Conservation (phyloP, 2,113 vertebrate genomes). For the Scatophagus argus region DNA sequence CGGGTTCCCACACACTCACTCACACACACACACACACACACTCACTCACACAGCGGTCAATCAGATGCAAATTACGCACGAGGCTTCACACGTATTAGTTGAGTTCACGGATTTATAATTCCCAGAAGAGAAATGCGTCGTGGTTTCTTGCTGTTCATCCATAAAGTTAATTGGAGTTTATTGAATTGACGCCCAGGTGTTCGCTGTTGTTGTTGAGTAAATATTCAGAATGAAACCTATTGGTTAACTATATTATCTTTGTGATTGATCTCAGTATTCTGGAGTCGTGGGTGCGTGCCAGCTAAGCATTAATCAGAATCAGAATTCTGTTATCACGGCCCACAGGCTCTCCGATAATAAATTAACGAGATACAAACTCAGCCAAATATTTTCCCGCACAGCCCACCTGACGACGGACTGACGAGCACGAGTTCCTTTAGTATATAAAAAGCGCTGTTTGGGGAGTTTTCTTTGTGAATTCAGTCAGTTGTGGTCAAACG, state of each 20-base stretch:
- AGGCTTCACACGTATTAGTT: background rate
- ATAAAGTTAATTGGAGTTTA: background rate
- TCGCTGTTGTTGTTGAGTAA: background rate
- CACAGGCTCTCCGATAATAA: background rate
- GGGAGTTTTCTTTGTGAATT: background rate
- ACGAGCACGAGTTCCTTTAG: background rate
- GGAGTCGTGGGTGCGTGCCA: background rate
- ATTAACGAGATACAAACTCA: background rate
- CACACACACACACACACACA: background rate
- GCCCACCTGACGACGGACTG: background rate
- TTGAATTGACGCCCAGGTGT: background rate
- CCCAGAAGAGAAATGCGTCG: background rate
- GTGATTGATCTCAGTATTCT: background rate
- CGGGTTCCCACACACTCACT: constrained; percentile 29
- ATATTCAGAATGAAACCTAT: background rate
- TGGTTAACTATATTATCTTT: background rate
- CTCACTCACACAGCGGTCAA: background rate
- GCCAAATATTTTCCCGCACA: background rate
- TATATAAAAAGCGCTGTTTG: too few relatives aligned
- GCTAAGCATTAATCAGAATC: too few relatives aligned
- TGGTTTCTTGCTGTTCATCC: too few relatives aligned
- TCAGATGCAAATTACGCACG: constrained; percentile 31
- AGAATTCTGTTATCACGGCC: background rate
- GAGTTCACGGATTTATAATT: background rate
- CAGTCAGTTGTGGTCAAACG: background rate